phyloP scores from a whole-genome alignment of 2,113 vertebrate species.

The Proterorhinus semilunaris region DNA sequence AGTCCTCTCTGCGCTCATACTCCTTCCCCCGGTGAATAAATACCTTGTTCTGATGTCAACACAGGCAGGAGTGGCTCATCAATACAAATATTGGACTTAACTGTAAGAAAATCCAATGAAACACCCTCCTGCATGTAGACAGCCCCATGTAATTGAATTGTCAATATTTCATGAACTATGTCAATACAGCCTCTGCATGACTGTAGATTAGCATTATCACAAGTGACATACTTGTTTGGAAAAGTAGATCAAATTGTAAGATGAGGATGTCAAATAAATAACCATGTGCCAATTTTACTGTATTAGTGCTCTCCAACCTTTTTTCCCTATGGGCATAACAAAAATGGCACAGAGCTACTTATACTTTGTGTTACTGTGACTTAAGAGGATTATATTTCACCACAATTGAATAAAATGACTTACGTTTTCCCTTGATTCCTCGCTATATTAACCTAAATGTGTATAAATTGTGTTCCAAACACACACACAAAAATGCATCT shows the following conservation, averaged over 20 bases:
- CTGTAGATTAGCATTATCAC: not conserved
- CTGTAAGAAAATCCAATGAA: not conserved
- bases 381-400: too few species aligned
- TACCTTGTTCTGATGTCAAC: slow-evolving; percentile 87
- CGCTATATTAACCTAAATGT: too few species aligned
- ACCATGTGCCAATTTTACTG: not conserved
- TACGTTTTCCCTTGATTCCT: too few species aligned
- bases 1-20: slow-evolving; percentile 95
- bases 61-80: not conserved
- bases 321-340: too few species aligned
- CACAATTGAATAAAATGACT: too few species aligned
- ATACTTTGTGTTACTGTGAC: too few species aligned
- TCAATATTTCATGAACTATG: not conserved
- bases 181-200: not conserved
- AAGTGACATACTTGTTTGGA: not conserved
- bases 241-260: slow-evolving; percentile 27
- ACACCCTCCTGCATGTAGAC: not conserved
- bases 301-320: too few species aligned
- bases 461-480: too few species aligned
- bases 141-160: not conserved
- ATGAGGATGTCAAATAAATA: slow-evolving; percentile 6
- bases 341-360: too few species aligned
- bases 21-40: slow-evolving; percentile 98
- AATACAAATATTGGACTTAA: not conserved
- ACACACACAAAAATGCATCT: too few species aligned